Base-by-base conservation (phyloP, 2,888 invertebrate species). In the Koerneria pararmatus region DNA sequence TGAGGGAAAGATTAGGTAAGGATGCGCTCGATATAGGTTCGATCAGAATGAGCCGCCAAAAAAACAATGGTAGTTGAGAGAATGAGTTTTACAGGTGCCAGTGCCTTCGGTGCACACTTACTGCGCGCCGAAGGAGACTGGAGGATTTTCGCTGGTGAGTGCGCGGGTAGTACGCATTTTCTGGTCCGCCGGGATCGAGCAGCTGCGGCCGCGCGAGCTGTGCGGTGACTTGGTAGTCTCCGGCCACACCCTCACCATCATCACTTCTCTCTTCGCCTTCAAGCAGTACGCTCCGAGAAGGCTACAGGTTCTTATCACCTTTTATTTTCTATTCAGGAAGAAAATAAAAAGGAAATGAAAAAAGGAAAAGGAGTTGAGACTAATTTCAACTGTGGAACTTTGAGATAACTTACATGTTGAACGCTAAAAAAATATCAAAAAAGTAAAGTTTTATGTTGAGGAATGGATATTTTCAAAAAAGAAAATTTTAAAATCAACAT, bases 171-270 rank as follows among this genome's bases (percentile, higher is more conserved):
- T 69, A 5, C 64, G 72, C 66, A 80, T 76, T 69, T 80, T 80
- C 70, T 80, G 79, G 80, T 76, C 77, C n/a, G 78, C 79, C 4
- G 80, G 80, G 53, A 80, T 80, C 48, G 80, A 80, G 37, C 71
- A 71, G 54, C 53, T 76, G n/a, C 48, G 72, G 19, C 64, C 64
- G 29, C 54, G 64, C 54, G 64, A 64, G 46, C 54, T 82, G 15
- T 82, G 82, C 49, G 82, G 82, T 6, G 82, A 82, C 70, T 61
- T 82, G 41, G 80, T 82, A 29, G 82, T 82, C 51, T 76, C 76
- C 41, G 82, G 82, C 5, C 82, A 82, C 65, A 82, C 82, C 5
- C 66, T 80, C 6, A 78, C 76, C 2, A 73, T 80, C 51, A 77
- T 80, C 72, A 77, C 76, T 6, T 65, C 78, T 5, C 73, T 77